Evolutionary conservation across 2,888 invertebrate genomes (phyloP), one percentile per base, ranked within the genome.

Genomic region (Chelonus formosanus): DNA sequence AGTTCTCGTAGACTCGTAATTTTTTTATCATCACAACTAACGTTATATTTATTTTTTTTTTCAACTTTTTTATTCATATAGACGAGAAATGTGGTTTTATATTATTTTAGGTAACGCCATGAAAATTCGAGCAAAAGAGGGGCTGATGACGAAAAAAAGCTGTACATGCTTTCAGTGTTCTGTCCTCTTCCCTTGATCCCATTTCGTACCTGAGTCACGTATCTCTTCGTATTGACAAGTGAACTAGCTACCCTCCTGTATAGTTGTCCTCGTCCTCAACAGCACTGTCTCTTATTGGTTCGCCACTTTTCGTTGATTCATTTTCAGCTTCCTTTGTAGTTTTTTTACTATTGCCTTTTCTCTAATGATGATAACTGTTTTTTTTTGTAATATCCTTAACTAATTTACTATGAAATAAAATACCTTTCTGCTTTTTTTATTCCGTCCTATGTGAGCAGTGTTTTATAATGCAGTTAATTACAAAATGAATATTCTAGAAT

Each of bases 201-300:
- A 78, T 74, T 80, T 80, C 75, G 80, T 80, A 80, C 78, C 80
- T 80, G 77, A 71, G 80, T 80, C 80, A 80, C 80, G 80, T 80
- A 81, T 72, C 78, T 78, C 76, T 78, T 80, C 76, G 81, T 80
- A 80, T 80, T 81, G 80, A 80, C 81, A 81, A 77, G 78, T 77
- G 76, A 74, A 76, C 76, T 78, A 79, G 75, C 75, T 71, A 73
- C 71, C 73, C 76, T 58, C 67, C 57, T 53, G 67, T 65, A 57
- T 67, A 61, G 58, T 59, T 63, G 65, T 67, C 69, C 53, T 67
- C 71, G 66, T 70, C 71, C 69, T 69, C 69, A 70, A 67, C 56
- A 57, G 67, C 72, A 65, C 67, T 40, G 55, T 48, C 50, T 65
- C 4, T 40, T 10, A 31, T 4, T 63, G 53, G 45, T 62, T 62